phyloP scores from a whole-genome alignment of 2,888 invertebrate genomes.

The Pinctada fucata region DNA sequence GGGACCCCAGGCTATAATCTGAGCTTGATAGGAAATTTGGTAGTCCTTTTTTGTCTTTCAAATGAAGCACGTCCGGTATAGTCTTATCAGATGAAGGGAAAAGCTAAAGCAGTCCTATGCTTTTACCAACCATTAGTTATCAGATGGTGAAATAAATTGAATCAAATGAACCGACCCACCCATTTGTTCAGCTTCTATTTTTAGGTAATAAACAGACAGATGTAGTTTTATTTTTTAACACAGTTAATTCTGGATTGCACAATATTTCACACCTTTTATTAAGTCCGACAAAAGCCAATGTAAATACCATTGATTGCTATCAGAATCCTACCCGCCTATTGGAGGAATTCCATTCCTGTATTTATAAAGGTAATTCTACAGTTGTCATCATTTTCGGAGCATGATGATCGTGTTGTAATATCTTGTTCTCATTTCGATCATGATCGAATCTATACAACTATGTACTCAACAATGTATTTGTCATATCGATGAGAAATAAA shows the following conservation, averaged over 20 bases:
- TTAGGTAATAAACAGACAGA: neutral
- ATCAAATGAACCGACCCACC: neutral
- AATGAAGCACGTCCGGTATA: neutral
- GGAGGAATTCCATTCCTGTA: too few species aligned
- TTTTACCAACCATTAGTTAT: neutral
- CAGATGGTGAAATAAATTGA: neutral
- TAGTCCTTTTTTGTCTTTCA: neutral
- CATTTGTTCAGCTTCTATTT: neutral
- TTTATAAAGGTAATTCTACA: too few species aligned
- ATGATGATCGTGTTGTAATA: too few species aligned
- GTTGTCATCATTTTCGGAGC: too few species aligned
- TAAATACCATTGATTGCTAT: neutral
- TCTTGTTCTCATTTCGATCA: too few species aligned
- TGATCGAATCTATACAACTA: too few species aligned
- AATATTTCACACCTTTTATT: constrained; percentile 23
- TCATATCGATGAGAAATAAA: too few species aligned
- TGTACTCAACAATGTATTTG: too few species aligned
- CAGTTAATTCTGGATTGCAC: constrained; percentile 4
- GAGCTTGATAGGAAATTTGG: neutral
- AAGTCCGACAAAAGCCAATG: constrained; percentile 7
- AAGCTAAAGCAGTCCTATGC: neutral
- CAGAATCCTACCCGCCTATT: neutral
- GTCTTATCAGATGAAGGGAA: neutral
- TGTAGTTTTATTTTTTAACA: neutral
- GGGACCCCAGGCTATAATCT: too few species aligned